phyloP scores from a whole-genome alignment of 2,888 invertebrate genomes.

The Megastigmus dorsalis region DNA sequence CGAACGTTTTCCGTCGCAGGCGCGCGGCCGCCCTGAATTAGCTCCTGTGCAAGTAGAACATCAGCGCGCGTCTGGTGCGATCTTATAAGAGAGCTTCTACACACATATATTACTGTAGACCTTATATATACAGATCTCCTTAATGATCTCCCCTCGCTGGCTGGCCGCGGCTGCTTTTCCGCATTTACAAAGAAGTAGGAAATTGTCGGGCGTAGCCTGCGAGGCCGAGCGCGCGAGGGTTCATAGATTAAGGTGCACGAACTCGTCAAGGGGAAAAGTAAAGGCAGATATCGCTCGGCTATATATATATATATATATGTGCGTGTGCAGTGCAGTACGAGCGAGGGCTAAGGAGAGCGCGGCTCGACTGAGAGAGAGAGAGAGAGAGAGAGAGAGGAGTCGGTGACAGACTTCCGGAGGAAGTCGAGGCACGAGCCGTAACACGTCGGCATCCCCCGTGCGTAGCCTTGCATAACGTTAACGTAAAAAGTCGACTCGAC shows the following conservation, averaged over 20 bases:
- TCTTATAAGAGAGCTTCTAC: no score
- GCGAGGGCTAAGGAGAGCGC: background rate
- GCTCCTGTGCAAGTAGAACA: background rate
- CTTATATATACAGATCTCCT: no score
- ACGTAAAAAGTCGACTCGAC: conserved; percentile 23
- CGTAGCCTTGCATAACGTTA: conserved; percentile 53
- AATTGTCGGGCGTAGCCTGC: conserved; percentile 10
- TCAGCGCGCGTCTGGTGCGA: background rate
- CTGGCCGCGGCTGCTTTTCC: conserved; percentile 25
- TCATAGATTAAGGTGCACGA: conserved; percentile 16
- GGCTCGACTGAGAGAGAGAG: background rate
- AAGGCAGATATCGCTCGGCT: background rate
- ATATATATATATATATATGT: background rate
- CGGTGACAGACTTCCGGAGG: conserved; percentile 54
- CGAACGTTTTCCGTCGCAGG: background rate
- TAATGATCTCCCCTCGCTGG: conserved; percentile 33
- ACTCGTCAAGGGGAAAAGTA: background rate
- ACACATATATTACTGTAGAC: no score
- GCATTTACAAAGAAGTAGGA: conserved; percentile 27
- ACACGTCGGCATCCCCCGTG: conserved; percentile 25
- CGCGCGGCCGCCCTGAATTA: background rate
- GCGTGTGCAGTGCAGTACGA: no score
- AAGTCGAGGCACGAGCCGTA: conserved; percentile 51
- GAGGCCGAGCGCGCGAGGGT: background rate
- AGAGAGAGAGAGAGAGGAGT: conserved; percentile 25